phyloP scores from a whole-genome alignment of 2,113 vertebrate species.

The Pleuronectes platessa region DNA sequence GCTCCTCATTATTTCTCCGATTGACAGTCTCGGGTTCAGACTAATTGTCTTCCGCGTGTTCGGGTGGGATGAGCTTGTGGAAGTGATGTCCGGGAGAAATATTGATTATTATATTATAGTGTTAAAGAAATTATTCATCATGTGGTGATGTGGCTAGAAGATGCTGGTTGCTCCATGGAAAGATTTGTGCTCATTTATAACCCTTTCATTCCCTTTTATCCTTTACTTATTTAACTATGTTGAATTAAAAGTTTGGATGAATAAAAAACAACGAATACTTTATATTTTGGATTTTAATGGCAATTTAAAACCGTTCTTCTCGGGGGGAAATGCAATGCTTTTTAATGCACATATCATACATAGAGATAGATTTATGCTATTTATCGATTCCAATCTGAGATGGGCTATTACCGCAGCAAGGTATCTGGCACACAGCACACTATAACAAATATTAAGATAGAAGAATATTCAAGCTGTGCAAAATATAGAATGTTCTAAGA shows the following conservation, averaged over 20 bases:
- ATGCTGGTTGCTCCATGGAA: neutral
- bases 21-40: slow-evolving; percentile 75
- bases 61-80: slow-evolving; percentile 74
- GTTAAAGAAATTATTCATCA: slow-evolving; percentile 5
- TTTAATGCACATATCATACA: too few relatives aligned
- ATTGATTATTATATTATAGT: slow-evolving; percentile 43
- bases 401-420: too few relatives aligned
- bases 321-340: neutral
- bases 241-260: neutral
- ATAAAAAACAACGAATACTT: neutral
- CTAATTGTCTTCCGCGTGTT: slow-evolving; percentile 71
- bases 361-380: too few relatives aligned
- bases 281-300: neutral
- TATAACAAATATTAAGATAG: too few relatives aligned
- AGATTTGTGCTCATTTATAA: neutral
- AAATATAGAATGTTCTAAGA: too few relatives aligned
- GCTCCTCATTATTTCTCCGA: slow-evolving; percentile 72
- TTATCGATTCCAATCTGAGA: too few relatives aligned
- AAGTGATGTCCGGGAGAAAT: slow-evolving; percentile 65
- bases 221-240: neutral
- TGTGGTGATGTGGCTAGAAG: neutral
- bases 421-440: too few relatives aligned
- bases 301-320: neutral
- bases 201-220: neutral
- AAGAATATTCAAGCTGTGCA: too few relatives aligned